phyloP scores from a whole-genome alignment of 2,113 vertebrate genomes.

The Sus scrofa region T2T-Sscrofa CM000829.6:28169501-28170000 shows the following conservation, averaged over 20 bases:
- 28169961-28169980: background rate
- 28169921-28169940: background rate
- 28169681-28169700: background rate
- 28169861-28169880: background rate
- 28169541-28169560: no score
- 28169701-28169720: background rate
- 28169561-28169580: no score
- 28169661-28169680: background rate
- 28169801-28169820: no score
- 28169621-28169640: background rate
- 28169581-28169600: background rate
- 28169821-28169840: background rate
- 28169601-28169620: background rate
- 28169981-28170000: background rate
- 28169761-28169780: background rate
- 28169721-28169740: background rate
- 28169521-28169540: no score
- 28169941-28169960: background rate
- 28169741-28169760: background rate
- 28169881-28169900: background rate
- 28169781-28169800: no score
- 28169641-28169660: background rate
- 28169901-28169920: background rate
- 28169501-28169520: background rate
- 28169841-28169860: background rate